Evolutionary conservation across 2,888 invertebrate species (phyloP), one percentile per base, ranked within the genome.

Genomic region (Drosophila histrio): DNA sequence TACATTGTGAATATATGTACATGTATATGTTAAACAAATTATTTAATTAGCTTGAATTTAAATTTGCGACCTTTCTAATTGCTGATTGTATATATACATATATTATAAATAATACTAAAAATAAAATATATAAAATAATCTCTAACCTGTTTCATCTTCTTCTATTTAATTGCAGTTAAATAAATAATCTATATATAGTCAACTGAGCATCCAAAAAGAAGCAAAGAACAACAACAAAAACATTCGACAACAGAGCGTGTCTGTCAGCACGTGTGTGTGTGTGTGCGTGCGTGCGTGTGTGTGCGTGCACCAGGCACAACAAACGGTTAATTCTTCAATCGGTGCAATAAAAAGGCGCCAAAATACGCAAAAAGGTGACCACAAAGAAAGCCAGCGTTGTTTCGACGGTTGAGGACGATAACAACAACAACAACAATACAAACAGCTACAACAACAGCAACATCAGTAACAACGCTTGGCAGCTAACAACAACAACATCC

Each of bases 341-440:
- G 63, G 71, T 70, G 85, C 68, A 63, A 69, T 68, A 75, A 64
- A 64, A 71, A 78, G 88, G 87, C 88, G 87, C 64, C 84, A 84
- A 84, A 76, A 84, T 84, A 84, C 84, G 84, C 66, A 84, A 88
- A 53, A 84, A 84, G 70, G 88, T 84, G 87, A 83, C 82, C 53
- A 87, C 82, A 47, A 83, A 84, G 50, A 84, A 83, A 59, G 82
- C 82, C 88, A 83, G 82, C 82, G 82, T 83, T 83, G 82, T 86
- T 86, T 67, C 64, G 11, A 52, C 57, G 43, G 73, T 83, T 79
- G 82, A 86, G 38, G 88, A 82, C 72, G 88, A 82, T 62, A 60
- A 75, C 59, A 77, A 79, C 69, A 83, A 88, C 67, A 81, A 56
- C 26, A 75, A 57, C 60, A 79, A 44, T 61, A 65, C 41, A 52